Conservation (phyloP, 2,113 vertebrate genomes). For the Phyllostomus hastatus region DNA sequence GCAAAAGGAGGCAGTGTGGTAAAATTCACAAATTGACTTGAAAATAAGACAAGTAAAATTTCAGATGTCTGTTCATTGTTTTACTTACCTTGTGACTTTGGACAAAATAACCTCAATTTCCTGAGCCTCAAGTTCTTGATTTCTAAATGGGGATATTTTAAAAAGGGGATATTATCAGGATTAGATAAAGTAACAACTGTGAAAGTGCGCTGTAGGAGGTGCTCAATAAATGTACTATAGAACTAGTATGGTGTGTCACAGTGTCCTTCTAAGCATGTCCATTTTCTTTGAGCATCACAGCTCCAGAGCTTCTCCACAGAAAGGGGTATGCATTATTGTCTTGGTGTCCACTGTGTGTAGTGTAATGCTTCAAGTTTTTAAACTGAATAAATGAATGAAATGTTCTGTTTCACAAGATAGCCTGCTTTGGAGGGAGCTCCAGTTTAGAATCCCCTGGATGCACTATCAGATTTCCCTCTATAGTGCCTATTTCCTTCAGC, state of each 20-base stretch:
- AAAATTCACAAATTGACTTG: slow-evolving; percentile 1
- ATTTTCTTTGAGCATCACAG: background rate
- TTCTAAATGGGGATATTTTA: background rate
- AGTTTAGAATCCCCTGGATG: background rate
- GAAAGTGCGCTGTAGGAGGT: background rate
- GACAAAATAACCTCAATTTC: slow-evolving; percentile 14
- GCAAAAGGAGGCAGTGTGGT: background rate
- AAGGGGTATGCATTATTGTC: background rate
- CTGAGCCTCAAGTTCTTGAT: background rate
- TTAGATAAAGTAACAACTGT: slow-evolving; percentile 22
- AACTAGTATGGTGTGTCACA: background rate
- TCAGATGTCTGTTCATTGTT: background rate
- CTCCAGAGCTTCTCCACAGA: background rate
- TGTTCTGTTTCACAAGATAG: background rate
- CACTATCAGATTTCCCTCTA: background rate
- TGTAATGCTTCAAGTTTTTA: background rate
- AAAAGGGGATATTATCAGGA: background rate
- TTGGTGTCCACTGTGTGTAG: background rate
- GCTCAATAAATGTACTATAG: background rate
- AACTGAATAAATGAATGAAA: background rate
- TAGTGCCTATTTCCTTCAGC: background rate
- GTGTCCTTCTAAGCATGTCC: background rate
- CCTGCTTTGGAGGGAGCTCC: background rate
- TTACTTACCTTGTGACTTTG: background rate
- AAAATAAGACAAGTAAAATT: slow-evolving; percentile 9